These are phyloP conservation scores for Ptyas mucosa DNA, from an alignment of 2,113 vertebrate species.

Conservation along the genomic window DNA sequence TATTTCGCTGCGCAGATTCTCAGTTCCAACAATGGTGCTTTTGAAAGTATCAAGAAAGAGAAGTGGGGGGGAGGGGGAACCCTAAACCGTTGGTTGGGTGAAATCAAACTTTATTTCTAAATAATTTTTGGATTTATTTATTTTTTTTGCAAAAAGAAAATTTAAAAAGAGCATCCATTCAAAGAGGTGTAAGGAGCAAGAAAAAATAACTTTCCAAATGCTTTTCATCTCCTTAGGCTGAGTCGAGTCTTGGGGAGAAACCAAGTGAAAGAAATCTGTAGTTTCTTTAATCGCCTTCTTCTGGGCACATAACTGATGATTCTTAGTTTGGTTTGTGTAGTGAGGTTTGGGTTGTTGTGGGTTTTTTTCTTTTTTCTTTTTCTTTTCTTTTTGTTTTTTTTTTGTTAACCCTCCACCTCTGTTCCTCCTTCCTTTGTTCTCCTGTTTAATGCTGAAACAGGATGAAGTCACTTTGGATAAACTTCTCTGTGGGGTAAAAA, in stretches of 20 bases:
- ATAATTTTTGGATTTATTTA: background rate
- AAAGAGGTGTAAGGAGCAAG: background rate
- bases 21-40: background rate
- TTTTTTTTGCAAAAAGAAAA: background rate
- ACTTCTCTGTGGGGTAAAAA: background rate
- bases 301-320: conserved; percentile 36
- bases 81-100: background rate
- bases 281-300: conserved; percentile 36
- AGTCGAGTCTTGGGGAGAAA: background rate
- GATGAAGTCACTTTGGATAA: conserved; percentile 36
- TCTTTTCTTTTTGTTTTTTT: background rate
- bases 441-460: conserved; percentile 3
- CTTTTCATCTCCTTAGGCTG: background rate
- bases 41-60: background rate
- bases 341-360: background rate
- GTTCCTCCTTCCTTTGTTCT: background rate
- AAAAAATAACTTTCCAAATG: background rate
- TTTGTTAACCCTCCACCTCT: background rate
- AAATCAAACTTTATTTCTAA: background rate
- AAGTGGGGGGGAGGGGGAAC: no score
- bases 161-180: background rate
- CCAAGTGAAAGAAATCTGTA: conserved; percentile 15
- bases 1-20: background rate
- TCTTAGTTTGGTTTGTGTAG: background rate
- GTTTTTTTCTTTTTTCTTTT: background rate